Base-by-base conservation (phyloP, 2,888 invertebrate species). In the Malthinus seriepunctatus region DNA sequence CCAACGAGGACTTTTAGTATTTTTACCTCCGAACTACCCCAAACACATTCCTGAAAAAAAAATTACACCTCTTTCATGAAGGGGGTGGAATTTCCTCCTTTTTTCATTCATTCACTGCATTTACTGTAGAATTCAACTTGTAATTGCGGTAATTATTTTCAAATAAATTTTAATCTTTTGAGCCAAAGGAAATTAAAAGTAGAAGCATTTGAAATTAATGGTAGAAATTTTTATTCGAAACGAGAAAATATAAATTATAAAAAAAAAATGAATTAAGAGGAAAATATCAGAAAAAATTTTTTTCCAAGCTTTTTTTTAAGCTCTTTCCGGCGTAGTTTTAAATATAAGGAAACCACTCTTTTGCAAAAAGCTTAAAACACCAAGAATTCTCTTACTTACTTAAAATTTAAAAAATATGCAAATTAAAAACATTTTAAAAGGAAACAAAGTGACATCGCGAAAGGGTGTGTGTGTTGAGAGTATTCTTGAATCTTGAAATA, bases 271-370 rank as follows among this genome's bases (percentile, higher is more conserved):
- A 23, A 23, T 23, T 23, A 23, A 23, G 23, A 23, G 3, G 23
- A 23, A 55, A 55, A 44, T 49, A 42, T 47, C 49, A 32, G 10
- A 32, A 54, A 52, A 45, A 38, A 39, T 31, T 49, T 38, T 48
- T 54, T 46, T 38, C 50, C 56, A 47, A 60, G 60, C 60, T 63
- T 51, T 50, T 51, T 55, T 63, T 63, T 64, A 63, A 67, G 67
- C 64, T 65, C 65, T 64, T 65, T 67, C 58, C 62, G 58, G 59
- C 63, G 65, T 65, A 63, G 63, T 64, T 65, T 50, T 63, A 57
- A 23, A 23, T 23, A 61, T 63, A 46, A 56, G 56, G 63, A 56
- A 63, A 60, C 56, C 56, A 60, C 63, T 62, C 23, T 23, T 51
- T 59, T 60, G 60, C 61, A 63, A 64, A 63, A 64, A 23, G 67